Evolutionary conservation across 2,888 invertebrate species (phyloP).

Genomic region (Epirrhoe tristata): DNA sequence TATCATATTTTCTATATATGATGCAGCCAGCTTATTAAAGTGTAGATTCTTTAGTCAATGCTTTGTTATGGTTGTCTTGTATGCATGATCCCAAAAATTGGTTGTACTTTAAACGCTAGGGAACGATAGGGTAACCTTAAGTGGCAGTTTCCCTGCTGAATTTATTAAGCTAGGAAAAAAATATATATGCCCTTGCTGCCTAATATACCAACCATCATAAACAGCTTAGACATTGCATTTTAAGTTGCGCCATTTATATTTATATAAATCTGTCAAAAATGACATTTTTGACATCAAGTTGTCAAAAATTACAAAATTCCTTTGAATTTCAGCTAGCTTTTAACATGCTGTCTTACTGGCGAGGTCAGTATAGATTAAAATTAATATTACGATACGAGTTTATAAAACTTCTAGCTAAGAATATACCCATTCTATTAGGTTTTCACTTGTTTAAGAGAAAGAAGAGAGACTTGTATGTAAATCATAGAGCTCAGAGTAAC

Average conservation of each 20-base stretch:
- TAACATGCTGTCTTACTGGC: conserved; percentile 62
- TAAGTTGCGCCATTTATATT: neutral
- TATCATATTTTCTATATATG: neutral
- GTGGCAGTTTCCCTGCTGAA: neutral
- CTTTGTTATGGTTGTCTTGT: conserved; percentile 37
- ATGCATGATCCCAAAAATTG: conserved; percentile 10
- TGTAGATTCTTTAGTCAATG: conserved; percentile 19
- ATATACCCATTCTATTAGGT: conserved; percentile 64
- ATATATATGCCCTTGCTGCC: neutral
- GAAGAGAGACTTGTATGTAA: conserved; percentile 59
- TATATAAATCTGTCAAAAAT: neutral
- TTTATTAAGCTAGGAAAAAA: neutral
- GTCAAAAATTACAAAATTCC: neutral
- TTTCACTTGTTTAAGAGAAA: conserved; percentile 62
- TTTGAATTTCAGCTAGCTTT: conserved; percentile 71
- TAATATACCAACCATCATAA: neutral
- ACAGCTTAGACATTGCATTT: neutral
- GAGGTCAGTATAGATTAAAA: conserved; percentile 62
- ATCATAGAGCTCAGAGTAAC: conserved; percentile 46
- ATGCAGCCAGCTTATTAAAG: conserved; percentile 18
- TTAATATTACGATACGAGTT: conserved; percentile 64
- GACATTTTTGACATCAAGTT: neutral
- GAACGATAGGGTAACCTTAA: neutral
- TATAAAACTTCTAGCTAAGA: conserved; percentile 64
- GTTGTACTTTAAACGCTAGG: conserved; percentile 8